Base-by-base conservation (phyloP, 2,888 invertebrate genomes). In the Cheiracanthium punctorium region DNA sequence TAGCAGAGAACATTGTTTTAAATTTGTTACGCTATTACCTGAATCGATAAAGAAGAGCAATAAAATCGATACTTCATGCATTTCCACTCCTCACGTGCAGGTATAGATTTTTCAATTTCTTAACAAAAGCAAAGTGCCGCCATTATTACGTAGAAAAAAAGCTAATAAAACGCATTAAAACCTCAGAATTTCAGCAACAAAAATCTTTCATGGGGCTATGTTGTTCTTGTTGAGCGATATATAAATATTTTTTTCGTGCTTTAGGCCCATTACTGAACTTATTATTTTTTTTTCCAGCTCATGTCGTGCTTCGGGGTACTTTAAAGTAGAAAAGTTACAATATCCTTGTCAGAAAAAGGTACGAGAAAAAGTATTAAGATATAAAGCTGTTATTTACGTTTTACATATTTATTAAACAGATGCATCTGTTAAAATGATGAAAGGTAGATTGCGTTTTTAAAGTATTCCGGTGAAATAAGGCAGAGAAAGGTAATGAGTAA, bases 21-120 rank as follows among this genome's bases (percentile, higher is more conserved):
- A 58, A 58, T 58, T 58, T 58, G 24, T 58, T 58, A 58, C 58
- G 58, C 58, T 58, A 24, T 58, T 58, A 58, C 24, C 24, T 24
- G 4, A 58, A 58, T 58, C 58, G 58, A 58, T 58, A 58, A 58
- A 20, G 58, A 58, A 58, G 58, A 58, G 24, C 58, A 58, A 58
- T 58, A 58, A 58, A 58, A 58, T 58, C 58, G 58, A 58, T 58
- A 24, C 58, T 24, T 24, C 24, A 4, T 5, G 58, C 58, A 58
- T 58, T 24, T 24, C 58, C 1, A 58, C 58, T 24, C 2, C 58
- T 24, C 24, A 58, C 58, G 58, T 7, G 24, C 58, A 58, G 24
- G 24, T 58, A 58, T 58, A 58, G 58, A 58, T 58, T 58, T 58
- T 58, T 24, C 58, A 58, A 20, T 58, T 58, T 58, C 58, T 58